phyloP scores from a whole-genome alignment of 2,888 invertebrate species.

The Brachypterus glaber region DNA sequence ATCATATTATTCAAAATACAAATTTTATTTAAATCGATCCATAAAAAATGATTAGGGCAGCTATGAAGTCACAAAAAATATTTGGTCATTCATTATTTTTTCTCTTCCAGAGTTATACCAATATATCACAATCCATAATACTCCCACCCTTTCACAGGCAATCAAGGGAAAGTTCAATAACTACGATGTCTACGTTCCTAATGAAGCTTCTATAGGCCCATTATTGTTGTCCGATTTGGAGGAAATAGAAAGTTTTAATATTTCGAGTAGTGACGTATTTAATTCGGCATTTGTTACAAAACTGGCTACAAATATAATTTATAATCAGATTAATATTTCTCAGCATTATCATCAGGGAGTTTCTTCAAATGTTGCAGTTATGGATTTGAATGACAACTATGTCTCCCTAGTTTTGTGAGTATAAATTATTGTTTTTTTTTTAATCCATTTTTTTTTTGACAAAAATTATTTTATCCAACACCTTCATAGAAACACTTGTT shows the following conservation, averaged over 20 bases:
- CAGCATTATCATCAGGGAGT: slow-evolving; percentile 36
- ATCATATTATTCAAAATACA: no score
- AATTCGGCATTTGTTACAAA: slow-evolving; percentile 29
- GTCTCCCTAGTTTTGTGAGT: slow-evolving; percentile 59
- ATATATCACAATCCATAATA: slow-evolving; percentile 30
- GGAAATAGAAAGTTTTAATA: slow-evolving; percentile 30
- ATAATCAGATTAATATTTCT: slow-evolving; percentile 29
- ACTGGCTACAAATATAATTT: slow-evolving; percentile 29
- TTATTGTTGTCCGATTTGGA: slow-evolving; percentile 31
- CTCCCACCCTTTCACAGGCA: slow-evolving; percentile 26
- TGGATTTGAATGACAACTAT: slow-evolving; percentile 58
- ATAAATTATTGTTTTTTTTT: no score
- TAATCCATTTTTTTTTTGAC: no score
- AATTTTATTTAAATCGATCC: no score
- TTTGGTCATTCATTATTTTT: slow-evolving; percentile 7
- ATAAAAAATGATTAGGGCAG: no score
- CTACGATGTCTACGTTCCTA: slow-evolving; percentile 36
- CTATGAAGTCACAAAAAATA: no score
- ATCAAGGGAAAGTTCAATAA: slow-evolving; percentile 29
- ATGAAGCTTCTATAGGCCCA: slow-evolving; percentile 30
- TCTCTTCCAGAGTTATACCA: slow-evolving; percentile 36
- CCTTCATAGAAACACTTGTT: no score
- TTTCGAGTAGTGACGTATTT: slow-evolving; percentile 24
- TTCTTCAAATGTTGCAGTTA: slow-evolving; percentile 53
- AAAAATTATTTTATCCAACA: no score